These are phyloP conservation scores for Ceratosolen solmsi DNA, from an alignment of 1,140 invertebrate species.

Conservation along the genomic window DNA sequence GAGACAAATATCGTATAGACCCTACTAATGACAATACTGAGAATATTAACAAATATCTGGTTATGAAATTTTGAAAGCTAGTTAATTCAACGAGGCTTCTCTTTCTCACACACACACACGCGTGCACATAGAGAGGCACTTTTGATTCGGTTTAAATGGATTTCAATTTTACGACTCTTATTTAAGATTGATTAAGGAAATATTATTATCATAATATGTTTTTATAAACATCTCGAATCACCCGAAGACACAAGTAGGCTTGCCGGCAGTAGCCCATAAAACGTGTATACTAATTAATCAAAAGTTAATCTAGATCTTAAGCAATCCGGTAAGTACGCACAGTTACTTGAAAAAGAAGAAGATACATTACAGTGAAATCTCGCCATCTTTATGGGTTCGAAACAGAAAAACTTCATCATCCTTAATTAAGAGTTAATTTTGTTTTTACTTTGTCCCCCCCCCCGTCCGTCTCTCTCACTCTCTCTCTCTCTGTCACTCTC, in stretches of 20 bases:
- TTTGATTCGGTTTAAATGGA: no score
- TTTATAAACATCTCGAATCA: neutral
- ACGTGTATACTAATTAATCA: neutral
- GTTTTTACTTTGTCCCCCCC: no score
- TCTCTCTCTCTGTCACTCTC: neutral
- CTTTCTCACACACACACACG: no score
- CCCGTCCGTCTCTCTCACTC: neutral
- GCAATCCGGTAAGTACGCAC: neutral
- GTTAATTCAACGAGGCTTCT: no score
- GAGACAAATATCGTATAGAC: no score
- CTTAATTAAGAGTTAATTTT: slow-evolving; percentile 6
- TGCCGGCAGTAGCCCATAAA: neutral
- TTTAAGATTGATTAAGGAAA: neutral
- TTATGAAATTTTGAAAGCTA: no score
- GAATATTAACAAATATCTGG: no score
- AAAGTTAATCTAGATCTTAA: slow-evolving; percentile 4
- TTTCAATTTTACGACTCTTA: neutral
- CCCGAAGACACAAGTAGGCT: neutral
- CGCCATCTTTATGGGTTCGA: neutral
- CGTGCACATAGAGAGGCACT: no score
- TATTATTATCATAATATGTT: neutral
- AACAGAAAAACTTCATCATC: slow-evolving; percentile 2
- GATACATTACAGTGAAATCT: neutral
- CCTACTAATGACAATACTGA: no score
- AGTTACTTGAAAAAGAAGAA: neutral